These are phyloP conservation scores for Anthoscopus minutus DNA, from an alignment of 2,113 vertebrate genomes.

Conservation along the genomic window DNA sequence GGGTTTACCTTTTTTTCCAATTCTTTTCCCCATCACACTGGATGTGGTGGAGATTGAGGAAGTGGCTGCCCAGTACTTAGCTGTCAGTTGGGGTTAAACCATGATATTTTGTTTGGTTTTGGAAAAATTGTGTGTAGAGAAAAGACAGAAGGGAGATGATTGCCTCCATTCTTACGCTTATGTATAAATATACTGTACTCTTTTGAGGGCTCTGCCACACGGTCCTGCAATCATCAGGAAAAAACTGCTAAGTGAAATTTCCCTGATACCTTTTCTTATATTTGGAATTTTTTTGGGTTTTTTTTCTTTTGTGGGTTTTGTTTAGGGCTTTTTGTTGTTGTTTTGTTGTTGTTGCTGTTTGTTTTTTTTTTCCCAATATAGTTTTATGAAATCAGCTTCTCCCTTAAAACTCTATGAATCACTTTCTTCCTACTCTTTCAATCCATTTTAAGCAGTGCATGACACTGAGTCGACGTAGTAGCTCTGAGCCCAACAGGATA, in stretches of 20 bases:
- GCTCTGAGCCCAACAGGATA: background rate
- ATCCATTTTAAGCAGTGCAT: background rate
- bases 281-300: background rate
- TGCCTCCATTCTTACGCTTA: background rate
- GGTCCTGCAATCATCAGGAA: background rate
- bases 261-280: background rate
- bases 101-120: background rate
- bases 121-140: background rate
- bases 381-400: background rate
- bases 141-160: background rate
- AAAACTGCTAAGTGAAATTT: background rate
- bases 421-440: background rate
- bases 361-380: background rate
- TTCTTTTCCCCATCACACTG: background rate
- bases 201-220: background rate
- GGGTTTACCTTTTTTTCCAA: background rate
- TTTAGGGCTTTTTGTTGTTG: too few species aligned
- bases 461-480: background rate
- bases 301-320: background rate
- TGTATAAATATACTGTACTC: background rate
- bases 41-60: rapidly evolving
- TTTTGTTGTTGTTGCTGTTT: too few species aligned
- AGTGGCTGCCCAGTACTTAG: rapidly evolving
- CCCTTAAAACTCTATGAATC: background rate
- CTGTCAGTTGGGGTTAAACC: background rate